Evolutionary conservation across 2,797 vertebrate genomes (phyloP).

Genomic region (Pygocentrus nattereri): DNA sequence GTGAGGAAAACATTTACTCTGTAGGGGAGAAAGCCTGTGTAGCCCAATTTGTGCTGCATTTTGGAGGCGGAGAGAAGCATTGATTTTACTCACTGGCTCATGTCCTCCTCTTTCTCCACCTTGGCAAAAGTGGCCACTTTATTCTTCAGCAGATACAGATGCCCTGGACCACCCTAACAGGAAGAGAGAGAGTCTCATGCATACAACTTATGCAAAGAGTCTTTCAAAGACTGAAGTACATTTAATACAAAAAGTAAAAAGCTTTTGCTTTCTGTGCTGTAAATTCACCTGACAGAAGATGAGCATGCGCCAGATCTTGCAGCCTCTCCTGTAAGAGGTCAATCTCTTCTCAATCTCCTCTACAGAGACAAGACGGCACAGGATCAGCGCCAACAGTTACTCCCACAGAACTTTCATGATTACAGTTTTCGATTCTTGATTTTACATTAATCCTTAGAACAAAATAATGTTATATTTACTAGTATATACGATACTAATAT

Average conservation of each 20-base stretch:
- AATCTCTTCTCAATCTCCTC: conserved; percentile 99
- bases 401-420: neutral
- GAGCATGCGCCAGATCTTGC: conserved; percentile 98
- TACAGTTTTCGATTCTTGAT: too few relatives aligned
- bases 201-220: conserved; percentile 2
- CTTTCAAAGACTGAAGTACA: too few relatives aligned
- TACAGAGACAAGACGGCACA: conserved; percentile 63
- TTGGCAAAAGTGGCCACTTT: conserved; percentile 99
- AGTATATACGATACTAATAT: too few relatives aligned
- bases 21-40: neutral
- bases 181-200: conserved; percentile 29
- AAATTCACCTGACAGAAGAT: conserved; percentile 95
- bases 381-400: conserved; percentile 17
- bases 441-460: neutral
- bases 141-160: conserved; percentile 97
- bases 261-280: neutral
- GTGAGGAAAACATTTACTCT: neutral
- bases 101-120: conserved; percentile 98
- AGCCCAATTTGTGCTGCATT: neutral
- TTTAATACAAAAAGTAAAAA: too few relatives aligned
- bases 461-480: too few relatives aligned
- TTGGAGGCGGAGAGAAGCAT: neutral
- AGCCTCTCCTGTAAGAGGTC: conserved; percentile 92
- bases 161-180: conserved; percentile 92
- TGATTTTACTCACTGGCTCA: conserved; percentile 91